Evolutionary conservation across 2,797 vertebrate genomes (phyloP).

Genomic region (Fundulus diaphanus): DNA sequence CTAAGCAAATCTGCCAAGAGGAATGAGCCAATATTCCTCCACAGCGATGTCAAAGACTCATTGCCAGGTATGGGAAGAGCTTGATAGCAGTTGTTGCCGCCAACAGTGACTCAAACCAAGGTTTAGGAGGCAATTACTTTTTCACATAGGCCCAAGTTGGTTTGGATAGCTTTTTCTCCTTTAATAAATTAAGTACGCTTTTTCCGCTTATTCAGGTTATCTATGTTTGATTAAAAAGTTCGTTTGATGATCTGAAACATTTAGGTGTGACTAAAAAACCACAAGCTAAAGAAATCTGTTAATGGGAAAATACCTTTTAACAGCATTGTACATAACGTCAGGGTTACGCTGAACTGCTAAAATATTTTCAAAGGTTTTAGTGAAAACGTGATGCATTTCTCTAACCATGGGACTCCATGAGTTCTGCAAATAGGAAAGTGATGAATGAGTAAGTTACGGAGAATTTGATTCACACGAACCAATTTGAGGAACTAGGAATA

Average conservation of each 20-base stretch:
- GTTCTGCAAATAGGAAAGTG: conserved; percentile 35
- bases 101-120: not conserved
- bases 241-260: not conserved
- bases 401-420: conserved; percentile 13
- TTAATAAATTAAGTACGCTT: not conserved
- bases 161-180: not conserved
- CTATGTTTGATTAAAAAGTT: not conserved
- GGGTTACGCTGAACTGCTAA: not conserved
- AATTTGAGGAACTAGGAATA: conserved; percentile 54
- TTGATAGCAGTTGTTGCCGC: not conserved
- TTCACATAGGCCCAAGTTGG: not conserved
- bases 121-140: not conserved
- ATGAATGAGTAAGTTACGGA: conserved; percentile 1
- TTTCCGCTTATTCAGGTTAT: not conserved
- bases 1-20: not conserved
- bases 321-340: not conserved
- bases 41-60: not conserved
- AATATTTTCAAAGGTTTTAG: not conserved
- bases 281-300: not conserved
- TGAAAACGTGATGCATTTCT: not conserved
- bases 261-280: not conserved
- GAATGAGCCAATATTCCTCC: not conserved
- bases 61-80: not conserved
- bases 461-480: conserved; percentile 25
- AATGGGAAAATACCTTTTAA: not conserved